Base-by-base conservation (phyloP, 2,888 invertebrate species). In the Orthosia cruda region DNA sequence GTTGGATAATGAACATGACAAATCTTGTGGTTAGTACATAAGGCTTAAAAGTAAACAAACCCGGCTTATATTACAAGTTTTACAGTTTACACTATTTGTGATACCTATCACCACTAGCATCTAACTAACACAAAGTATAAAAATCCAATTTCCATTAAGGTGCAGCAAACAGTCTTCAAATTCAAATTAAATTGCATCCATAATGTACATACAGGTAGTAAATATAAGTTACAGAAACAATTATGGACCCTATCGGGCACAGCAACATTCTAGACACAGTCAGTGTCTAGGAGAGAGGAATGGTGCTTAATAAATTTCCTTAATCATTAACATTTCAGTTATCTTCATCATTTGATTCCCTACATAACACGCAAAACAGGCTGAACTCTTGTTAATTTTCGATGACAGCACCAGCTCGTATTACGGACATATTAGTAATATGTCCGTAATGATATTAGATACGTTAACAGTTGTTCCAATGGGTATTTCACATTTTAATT, bases 381-480 rank as follows among this genome's bases (percentile, higher is more conserved):
- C 69, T 74, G 54, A 67, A 59, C 20, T 59, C 67, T 79, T 71
- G 55, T 74, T 65, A 71, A 69, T 74, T 74, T 74, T 71, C 64
- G 15, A 75, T 71, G 74, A 74, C 64, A 20, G 7, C 13, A 49
- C 47, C 59, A 61, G 61, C 52, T 78, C 61, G 67, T 59, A 50
- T 83, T 81, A 75, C 63, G 45, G 40, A 50, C 66, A 64, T 54
- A 59, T 71, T 47, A 71, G 59, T 70, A 58, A n/a, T n/a, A n/a
- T n/a, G n/a, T n/a, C n/a, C n/a, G n/a, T 76, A 85, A 77, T 55
- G 70, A 52, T 54, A 72, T 73, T 32, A 65, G 66, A 74, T 71
- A 76, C 50, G 20, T 58, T 55, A 58, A 74, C 61, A 70, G 66
- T 55, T 61, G 83, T 69, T 26, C 26, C 61, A 40, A 61, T 70